Evolutionary conservation across 2,797 vertebrate species (phyloP), one percentile per base, ranked within the genome.

Genomic region (Xiphorhynchus erythropygius): DNA sequence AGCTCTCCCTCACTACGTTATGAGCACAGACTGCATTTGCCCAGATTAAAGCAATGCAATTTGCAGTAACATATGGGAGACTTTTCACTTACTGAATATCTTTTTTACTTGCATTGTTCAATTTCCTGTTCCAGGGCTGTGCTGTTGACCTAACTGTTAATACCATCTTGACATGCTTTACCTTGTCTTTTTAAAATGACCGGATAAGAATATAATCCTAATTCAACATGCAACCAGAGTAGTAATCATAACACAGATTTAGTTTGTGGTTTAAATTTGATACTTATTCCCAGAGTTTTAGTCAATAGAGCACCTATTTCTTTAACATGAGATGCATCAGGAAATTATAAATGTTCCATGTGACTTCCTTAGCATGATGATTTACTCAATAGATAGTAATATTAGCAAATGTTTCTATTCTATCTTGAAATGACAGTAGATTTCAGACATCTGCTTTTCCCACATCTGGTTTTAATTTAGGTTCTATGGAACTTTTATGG

Each of bases 401-500:
- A 81, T 85, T 87, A 96, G 79, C 85, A 95, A 95, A 71, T 92
- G 89, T 95, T 97, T 89, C 91, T 97, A 8, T 79, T 84, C 84
- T 63, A 33, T 69, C 94, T 89, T 95, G 91, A 93, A 87, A 91
- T 93, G 63, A 93, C 60, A 83, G 69, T 49, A 83, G 78, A 89
- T 74, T 88, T 89, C 94, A 97, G 96, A 89, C 96, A 89, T 94
- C 67, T 89, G 56, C 76, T 78, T 65, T 71, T 94, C 30, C 46
- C 78, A 70, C 97, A 97, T 98, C 97, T 98, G 98, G 76, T 96
- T 98, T 97, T 96, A 74, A 97, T 98, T 98, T 97, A 47, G 89
- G 92, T 95, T 93, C 93, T 93, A 73, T 97, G 97, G 97, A 98
- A 97, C 96, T 94, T 91, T 94, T 90, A 94, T 92, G 97, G 44